Evolutionary conservation across 2,888 invertebrate genomes (phyloP), one percentile per base, ranked within the genome.

Genomic region (Disparrhopalites patrizii): DNA sequence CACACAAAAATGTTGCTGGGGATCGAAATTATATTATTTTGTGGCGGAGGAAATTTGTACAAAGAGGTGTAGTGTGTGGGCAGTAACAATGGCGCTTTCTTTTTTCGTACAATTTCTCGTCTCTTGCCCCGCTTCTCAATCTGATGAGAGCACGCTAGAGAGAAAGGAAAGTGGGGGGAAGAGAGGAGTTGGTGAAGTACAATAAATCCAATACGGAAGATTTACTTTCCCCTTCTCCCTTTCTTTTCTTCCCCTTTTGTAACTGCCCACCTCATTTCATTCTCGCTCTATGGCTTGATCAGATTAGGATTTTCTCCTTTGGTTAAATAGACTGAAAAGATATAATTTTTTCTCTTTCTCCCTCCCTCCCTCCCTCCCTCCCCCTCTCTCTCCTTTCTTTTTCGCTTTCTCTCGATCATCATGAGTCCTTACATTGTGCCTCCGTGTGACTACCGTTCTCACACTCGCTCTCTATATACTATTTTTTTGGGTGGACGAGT

Each of bases 171-270:
- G 43, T 18, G 4, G 43, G n/a, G 43, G 27, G 47, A 47, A 43
- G 43, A 5, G 43, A 43, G 4, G 43, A n/a, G 43, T 18, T 50
- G 15, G 31, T 61, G 60, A 61, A 61, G 47, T 61, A 61, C 60
- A 61, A 61, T 61, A 61, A 61, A 61, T 61, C 60, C 60, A 61
- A 61, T 61, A 61, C 51, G 47, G 60, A 61, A 61, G 60, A 61
- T 61, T 61, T 61, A 61, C 60, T 61, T 61, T 47, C 43, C 18
- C 51, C 56, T 23, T 56, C 50, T 31, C 33, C 51, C 50, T 31
- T 61, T 25, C 50, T 61, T 61, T 61, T 23, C 47, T 43, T 18
- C 28, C 28, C 33, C 30, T 43, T 63, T 54, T 55, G 40, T 52
- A 54, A 55, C 54, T 55, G 55, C 62, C 54, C 54, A 63, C 62